phyloP scores from a whole-genome alignment of 2,113 vertebrate species.

The Petrocephalus microphthalmus region DNA sequence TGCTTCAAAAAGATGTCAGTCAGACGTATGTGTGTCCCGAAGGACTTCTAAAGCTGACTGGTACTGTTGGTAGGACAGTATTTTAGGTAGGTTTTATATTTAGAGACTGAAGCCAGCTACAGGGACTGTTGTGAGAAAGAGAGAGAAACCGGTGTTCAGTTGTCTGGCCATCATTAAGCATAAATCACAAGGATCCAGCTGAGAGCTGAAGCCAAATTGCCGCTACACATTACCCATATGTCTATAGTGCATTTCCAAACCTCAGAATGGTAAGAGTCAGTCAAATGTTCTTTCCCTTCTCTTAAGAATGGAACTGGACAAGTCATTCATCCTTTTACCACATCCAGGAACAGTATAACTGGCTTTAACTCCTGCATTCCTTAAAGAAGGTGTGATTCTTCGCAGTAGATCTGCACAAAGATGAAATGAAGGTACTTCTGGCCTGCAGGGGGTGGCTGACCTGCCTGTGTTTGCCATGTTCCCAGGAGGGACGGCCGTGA shows the following conservation, averaged over 20 bases:
- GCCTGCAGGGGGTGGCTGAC: background rate
- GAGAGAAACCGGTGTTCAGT: background rate
- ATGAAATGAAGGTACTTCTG: background rate
- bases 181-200: background rate
- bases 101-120: background rate
- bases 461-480: background rate
- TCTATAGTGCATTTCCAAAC: background rate
- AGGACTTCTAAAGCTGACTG: background rate
- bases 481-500: background rate
- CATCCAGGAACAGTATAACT: background rate
- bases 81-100: constrained; percentile 2
- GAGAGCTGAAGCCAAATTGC: background rate
- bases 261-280: background rate
- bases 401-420: background rate
- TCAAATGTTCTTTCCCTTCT: background rate
- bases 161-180: background rate
- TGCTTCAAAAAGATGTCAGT: background rate
- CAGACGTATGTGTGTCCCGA: background rate
- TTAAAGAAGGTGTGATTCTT: background rate
- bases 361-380: background rate
- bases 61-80: background rate
- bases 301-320: background rate
- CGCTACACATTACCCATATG: background rate
- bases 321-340: background rate
- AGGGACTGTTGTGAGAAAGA: background rate